Evolutionary conservation across 1,140 invertebrate genomes (phyloP).

Genomic region (Drosophila biarmipes): DNA sequence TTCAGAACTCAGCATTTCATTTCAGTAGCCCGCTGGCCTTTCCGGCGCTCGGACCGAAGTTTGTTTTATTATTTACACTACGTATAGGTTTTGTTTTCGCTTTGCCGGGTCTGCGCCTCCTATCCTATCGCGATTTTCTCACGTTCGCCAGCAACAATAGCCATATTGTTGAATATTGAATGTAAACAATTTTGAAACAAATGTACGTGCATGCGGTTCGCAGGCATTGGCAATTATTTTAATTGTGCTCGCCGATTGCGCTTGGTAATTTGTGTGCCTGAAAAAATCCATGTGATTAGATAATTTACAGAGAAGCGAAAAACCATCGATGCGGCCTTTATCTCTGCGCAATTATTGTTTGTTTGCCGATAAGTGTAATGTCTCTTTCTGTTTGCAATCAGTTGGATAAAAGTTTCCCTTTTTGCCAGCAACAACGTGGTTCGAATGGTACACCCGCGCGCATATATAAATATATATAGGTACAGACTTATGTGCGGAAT

Average conservation of each 20-base stretch:
- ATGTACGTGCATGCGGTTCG: slow-evolving; percentile 32
- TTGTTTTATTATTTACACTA: slow-evolving; percentile 42
- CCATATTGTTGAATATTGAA: slow-evolving; percentile 50
- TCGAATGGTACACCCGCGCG: slow-evolving; percentile 1
- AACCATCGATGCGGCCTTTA: slow-evolving; percentile 31
- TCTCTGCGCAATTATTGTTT: slow-evolving; percentile 30
- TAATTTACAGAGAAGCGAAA: slow-evolving; percentile 62
- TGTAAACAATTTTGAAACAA: slow-evolving; percentile 56
- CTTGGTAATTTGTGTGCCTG: slow-evolving; percentile 38
- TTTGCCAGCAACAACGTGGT: slow-evolving; percentile 28
- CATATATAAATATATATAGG: neutral
- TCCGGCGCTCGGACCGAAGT: slow-evolving; percentile 53
- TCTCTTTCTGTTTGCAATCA: slow-evolving; percentile 20
- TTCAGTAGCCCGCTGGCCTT: slow-evolving; percentile 64
- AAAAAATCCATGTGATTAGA: slow-evolving; percentile 69
- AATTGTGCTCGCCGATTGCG: slow-evolving; percentile 33
- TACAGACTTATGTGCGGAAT: neutral
- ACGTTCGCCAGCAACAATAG: slow-evolving; percentile 23
- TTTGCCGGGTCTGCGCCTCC: slow-evolving; percentile 34
- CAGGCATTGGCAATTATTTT: slow-evolving; percentile 27
- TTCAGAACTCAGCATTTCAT: slow-evolving; percentile 10
- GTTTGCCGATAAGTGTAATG: slow-evolving; percentile 27
- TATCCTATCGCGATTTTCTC: slow-evolving; percentile 34
- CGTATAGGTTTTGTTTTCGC: slow-evolving; percentile 25
- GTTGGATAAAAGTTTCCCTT: slow-evolving; percentile 15